Conservation (phyloP, 2,888 invertebrate genomes). For the Leptinotarsa haldemani region DNA sequence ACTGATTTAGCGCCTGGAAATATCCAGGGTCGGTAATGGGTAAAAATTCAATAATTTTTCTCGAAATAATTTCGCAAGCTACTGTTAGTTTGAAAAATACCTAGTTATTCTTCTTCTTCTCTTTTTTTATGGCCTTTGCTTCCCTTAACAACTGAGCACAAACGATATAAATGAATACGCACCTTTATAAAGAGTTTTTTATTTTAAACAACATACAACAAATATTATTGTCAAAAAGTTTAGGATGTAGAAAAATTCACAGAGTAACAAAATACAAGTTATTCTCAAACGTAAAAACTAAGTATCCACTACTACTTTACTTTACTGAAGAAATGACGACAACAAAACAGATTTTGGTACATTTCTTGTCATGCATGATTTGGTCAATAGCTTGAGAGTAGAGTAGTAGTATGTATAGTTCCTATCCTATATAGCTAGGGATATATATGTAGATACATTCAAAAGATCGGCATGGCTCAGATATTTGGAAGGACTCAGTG, state of each 20-base stretch:
- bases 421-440: background rate
- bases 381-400: conserved; percentile 21
- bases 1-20: no score
- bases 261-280: conserved; percentile 38
- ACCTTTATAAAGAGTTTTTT: conserved; percentile 24
- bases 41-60: no score
- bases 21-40: no score
- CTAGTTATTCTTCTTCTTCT: no score
- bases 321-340: conserved; percentile 13
- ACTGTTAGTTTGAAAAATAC: no score
- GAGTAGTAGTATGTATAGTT: conserved; percentile 13
- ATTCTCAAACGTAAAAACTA: conserved; percentile 26
- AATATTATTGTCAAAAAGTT: conserved; percentile 61
- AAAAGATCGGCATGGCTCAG: conserved; percentile 12
- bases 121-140: no score
- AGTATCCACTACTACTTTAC: conserved; percentile 23
- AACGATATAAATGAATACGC: background rate
- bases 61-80: no score
- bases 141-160: no score
- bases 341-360: conserved; percentile 11
- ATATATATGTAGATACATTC: conserved; percentile 11
- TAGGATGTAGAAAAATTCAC: conserved; percentile 56
- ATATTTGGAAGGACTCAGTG: conserved; percentile 32
- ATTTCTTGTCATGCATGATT: conserved; percentile 14
- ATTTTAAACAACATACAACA: conserved; percentile 60